Evolutionary conservation across 2,888 invertebrate species (phyloP).

Genomic region (Unio pictorum): DNA sequence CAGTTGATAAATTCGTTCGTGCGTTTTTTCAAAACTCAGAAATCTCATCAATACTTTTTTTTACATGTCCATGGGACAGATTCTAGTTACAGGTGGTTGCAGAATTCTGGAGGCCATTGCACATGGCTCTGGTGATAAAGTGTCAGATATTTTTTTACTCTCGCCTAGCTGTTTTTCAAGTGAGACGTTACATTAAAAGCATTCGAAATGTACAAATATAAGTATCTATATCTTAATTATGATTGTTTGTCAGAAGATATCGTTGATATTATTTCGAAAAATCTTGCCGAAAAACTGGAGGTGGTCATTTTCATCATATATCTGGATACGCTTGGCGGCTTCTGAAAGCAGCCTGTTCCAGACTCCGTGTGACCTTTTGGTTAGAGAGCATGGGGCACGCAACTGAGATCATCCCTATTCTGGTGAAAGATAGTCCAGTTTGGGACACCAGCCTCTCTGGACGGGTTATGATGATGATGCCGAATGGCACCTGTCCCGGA

Average conservation of each 20-base stretch:
- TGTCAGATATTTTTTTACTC: slow-evolving; percentile 54
- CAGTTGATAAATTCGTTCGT: slow-evolving; percentile 45
- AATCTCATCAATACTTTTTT: slow-evolving; percentile 27
- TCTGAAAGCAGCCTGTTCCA: slow-evolving; percentile 43
- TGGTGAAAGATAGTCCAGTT: slow-evolving; percentile 53
- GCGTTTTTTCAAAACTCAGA: slow-evolving; percentile 51
- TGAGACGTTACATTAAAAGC: slow-evolving; percentile 37
- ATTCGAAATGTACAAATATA: slow-evolving; percentile 50
- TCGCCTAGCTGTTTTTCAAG: slow-evolving; percentile 39
- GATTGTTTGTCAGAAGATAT: slow-evolving; percentile 56
- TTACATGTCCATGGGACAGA: slow-evolving; percentile 49
- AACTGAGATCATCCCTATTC: slow-evolving; percentile 42
- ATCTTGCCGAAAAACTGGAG: slow-evolving; percentile 43
- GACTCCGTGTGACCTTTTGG: slow-evolving; percentile 50
- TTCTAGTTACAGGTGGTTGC: slow-evolving; percentile 40
- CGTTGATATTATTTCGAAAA: slow-evolving; percentile 40
- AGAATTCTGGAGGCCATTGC: slow-evolving; percentile 54
- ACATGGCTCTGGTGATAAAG: slow-evolving; percentile 34
- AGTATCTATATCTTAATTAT: slow-evolving; percentile 53
- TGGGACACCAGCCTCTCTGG: slow-evolving; percentile 57
- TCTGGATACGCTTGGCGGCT: slow-evolving; percentile 43
- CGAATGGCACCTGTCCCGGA: slow-evolving; percentile 48
- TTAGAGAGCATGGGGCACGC: slow-evolving; percentile 53
- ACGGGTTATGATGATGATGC: slow-evolving; percentile 56
- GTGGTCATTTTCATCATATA: slow-evolving; percentile 51